Evolutionary conservation across 2,797 vertebrate genomes (phyloP).

Genomic region (Mergus octosetaceus): DNA sequence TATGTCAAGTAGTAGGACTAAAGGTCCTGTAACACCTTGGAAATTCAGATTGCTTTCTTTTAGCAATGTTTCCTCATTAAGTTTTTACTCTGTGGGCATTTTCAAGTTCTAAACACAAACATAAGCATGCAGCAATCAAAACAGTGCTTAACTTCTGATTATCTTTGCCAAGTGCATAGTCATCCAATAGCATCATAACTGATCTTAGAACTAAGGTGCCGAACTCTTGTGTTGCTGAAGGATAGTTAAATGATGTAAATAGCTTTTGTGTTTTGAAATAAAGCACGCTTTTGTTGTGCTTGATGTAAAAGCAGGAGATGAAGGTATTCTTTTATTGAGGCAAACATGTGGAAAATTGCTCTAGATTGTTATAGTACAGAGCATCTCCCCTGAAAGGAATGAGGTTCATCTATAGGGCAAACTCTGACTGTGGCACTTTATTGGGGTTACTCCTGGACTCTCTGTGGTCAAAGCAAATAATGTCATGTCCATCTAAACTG

Average conservation of each 20-base stretch:
- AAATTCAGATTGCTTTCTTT: slow-evolving; percentile 22
- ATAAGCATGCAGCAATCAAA: slow-evolving; percentile 33
- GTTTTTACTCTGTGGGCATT: background rate
- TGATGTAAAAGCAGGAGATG: slow-evolving; percentile 70
- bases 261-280: slow-evolving; percentile 68
- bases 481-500: slow-evolving; percentile 65
- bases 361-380: slow-evolving; percentile 69
- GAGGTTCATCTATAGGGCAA: slow-evolving; percentile 74
- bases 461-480: slow-evolving; percentile 75
- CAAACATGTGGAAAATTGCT: slow-evolving; percentile 81
- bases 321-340: slow-evolving; percentile 79
- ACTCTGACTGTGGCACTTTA: slow-evolving; percentile 61
- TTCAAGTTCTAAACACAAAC: slow-evolving; percentile 30
- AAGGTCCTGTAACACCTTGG: background rate
- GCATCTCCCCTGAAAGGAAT: slow-evolving; percentile 66
- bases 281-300: slow-evolving; percentile 52
- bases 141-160: slow-evolving; percentile 45
- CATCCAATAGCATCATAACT: slow-evolving; percentile 40
- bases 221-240: slow-evolving; percentile 64
- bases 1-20: background rate
- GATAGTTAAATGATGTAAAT: slow-evolving; percentile 81
- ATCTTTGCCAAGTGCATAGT: slow-evolving; percentile 39
- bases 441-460: slow-evolving; percentile 66
- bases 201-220: slow-evolving; percentile 45
- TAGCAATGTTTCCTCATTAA: slow-evolving; percentile 12